phyloP scores from a whole-genome alignment of 2,797 vertebrate species.

The Babyrousa celebensis region DNA sequence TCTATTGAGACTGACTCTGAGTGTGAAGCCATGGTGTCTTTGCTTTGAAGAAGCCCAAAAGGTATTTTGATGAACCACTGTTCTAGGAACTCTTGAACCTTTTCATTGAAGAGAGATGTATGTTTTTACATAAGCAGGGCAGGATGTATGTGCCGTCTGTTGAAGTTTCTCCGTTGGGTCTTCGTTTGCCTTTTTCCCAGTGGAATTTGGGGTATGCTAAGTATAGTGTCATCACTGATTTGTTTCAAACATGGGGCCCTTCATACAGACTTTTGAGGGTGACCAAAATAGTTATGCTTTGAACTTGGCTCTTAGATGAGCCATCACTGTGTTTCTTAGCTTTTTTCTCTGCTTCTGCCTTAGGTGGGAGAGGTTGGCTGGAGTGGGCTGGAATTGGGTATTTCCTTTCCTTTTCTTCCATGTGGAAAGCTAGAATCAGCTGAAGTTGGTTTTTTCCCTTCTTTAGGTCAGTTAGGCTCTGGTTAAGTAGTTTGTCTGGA shows the following conservation, averaged over 20 bases:
- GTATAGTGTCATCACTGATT: not conserved
- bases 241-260: slow-evolving; percentile 3
- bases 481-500: not conserved
- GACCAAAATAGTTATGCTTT: slow-evolving; percentile 7
- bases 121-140: not conserved
- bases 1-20: not conserved
- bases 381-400: not conserved
- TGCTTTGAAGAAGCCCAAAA: slow-evolving; percentile 37
- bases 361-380: not conserved
- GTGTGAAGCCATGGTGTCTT: slow-evolving; percentile 40
- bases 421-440: not conserved
- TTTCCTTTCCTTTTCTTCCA: not conserved
- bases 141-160: not conserved
- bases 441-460: not conserved
- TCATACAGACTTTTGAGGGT: slow-evolving; percentile 43
- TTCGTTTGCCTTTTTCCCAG: slow-evolving; percentile 2
- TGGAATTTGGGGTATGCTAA: slow-evolving; percentile 20
- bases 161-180: not conserved
- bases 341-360: not conserved
- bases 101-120: slow-evolving; percentile 27
- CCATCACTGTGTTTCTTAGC: slow-evolving; percentile 42
- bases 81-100: slow-evolving; percentile 48
- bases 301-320: not conserved
- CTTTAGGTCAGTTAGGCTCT: not conserved
- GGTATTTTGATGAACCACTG: slow-evolving; percentile 41